phyloP scores from a whole-genome alignment of 2,888 invertebrate species.

The Pegoplata infirma region DNA sequence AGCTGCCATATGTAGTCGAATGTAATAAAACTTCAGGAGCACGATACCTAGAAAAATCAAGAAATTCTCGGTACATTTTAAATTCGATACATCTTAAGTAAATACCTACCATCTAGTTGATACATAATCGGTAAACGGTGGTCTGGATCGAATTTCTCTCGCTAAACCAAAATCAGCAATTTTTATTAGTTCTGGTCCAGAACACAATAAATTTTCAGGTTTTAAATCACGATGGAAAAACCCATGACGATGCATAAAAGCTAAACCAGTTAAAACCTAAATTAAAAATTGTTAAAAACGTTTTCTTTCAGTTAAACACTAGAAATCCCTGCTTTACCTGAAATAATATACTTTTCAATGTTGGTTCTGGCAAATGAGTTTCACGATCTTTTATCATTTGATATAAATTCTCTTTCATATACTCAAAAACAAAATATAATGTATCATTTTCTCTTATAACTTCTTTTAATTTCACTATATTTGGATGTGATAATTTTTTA shows the following conservation, averaged over 20 bases:
- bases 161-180: conserved; percentile 96
- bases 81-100: no score
- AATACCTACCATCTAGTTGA: conserved; percentile 90
- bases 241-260: conserved; percentile 99
- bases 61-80: no score
- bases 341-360: conserved; percentile 95
- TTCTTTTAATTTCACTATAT: conserved; percentile 98
- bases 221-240: conserved; percentile 99
- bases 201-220: conserved; percentile 98
- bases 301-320: no score
- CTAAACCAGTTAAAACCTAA: conserved; percentile 93
- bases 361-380: conserved; percentile 92
- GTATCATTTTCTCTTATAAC: conserved; percentile 99
- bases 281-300: no score
- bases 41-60: conserved; percentile 87
- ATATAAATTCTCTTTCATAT: conserved; percentile 99
- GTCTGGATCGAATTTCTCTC: conserved; percentile 96
- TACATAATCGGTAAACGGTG: conserved; percentile 99
- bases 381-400: conserved; percentile 98
- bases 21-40: conserved; percentile 97
- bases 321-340: conserved; percentile 84
- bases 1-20: conserved; percentile 96
- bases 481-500: conserved; percentile 98
- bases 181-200: conserved; percentile 97
- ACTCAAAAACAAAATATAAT: conserved; percentile 99